Base-by-base conservation (phyloP, 2,113 vertebrate genomes). In the Pao palembangensis region DNA sequence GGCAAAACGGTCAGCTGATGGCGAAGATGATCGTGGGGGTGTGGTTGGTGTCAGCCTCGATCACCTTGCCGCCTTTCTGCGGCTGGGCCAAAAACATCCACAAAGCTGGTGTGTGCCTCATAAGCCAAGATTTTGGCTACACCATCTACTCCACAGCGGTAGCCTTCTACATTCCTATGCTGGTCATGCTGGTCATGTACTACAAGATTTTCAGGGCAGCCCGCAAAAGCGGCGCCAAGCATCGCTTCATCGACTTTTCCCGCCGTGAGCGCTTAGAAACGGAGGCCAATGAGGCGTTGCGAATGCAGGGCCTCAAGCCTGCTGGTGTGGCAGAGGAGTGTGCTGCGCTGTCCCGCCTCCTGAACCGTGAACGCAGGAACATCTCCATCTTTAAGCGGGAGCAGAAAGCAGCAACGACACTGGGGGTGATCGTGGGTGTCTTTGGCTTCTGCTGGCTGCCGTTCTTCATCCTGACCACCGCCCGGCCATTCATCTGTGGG, bases 151-250 rank as follows among this genome's bases (percentile, higher is more conserved):
- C 90, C 73, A 92, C 91, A 34, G 91, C 90, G 0, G 87, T 91
- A 76, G 91, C 91, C 80, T 92, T 92, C 85, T 92, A 92, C 83
- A 92, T 92, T 81, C 91, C 91, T 28, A 92, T 92, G 91, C 86
- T 90, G 64, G 90, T 92, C 61, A 92, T 92, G 91, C 89, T 92
- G 59, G 81, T 91, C 81, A 92, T 92, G 91, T 92, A 92, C 83
- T 92, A 92, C 80, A 92, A 92, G 83, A 92, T 92, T 67, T 92
- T 92, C 79, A 86, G 69, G 75, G 91, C 91, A 0, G 91, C 91
- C 14, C 87, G 91, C 42, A 92, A 92, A 71, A 92, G 91, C 0
- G 86, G 89, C 0, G 90, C 90, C 76, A 92, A 92, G 72, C 91
- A 92, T 74, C 89, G 91, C 19, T 91, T 91, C 66, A 88, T 84